Evolutionary conservation across 1,140 invertebrate species (phyloP).

Genomic region (Heterodera schachtii): DNA sequence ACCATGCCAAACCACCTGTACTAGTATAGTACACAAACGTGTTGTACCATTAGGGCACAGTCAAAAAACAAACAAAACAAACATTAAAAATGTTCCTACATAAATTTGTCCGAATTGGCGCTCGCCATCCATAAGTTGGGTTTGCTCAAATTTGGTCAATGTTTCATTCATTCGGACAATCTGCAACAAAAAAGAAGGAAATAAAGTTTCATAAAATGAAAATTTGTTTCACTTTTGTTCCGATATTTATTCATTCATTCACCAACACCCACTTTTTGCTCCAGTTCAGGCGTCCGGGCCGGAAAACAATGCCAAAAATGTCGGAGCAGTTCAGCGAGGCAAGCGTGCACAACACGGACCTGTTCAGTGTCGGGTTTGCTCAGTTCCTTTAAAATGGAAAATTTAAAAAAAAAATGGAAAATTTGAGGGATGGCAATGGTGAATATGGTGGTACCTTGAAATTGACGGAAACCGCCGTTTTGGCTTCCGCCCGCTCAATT

Average conservation of each 20-base stretch:
- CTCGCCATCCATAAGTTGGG: slow-evolving; percentile 28
- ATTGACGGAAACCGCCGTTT: neutral
- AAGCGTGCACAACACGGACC: slow-evolving; percentile 37
- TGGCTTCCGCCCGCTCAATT: neutral
- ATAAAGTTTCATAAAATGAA: no score
- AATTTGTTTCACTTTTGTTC: no score
- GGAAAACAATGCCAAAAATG: slow-evolving; percentile 63
- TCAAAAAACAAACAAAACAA: neutral
- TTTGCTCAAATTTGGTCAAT: slow-evolving; percentile 42
- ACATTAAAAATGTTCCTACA: slow-evolving; percentile 13
- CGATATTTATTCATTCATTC: slow-evolving; percentile 14
- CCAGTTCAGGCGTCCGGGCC: slow-evolving; percentile 43
- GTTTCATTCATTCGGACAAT: slow-evolving; percentile 50
- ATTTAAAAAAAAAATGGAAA: neutral
- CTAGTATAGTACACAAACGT: neutral
- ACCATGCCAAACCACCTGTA: no score
- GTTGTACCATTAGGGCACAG: neutral
- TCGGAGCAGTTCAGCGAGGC: slow-evolving; percentile 53
- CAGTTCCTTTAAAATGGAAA: slow-evolving; percentile 9
- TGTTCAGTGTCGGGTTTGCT: slow-evolving; percentile 27
- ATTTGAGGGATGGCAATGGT: neutral
- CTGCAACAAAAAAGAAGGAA: slow-evolving; percentile 25
- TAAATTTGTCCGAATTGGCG: slow-evolving; percentile 32
- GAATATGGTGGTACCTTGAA: neutral
- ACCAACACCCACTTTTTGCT: slow-evolving; percentile 47